Conservation (phyloP, 2,888 invertebrate genomes). For the Nemurella pictetii region DNA sequence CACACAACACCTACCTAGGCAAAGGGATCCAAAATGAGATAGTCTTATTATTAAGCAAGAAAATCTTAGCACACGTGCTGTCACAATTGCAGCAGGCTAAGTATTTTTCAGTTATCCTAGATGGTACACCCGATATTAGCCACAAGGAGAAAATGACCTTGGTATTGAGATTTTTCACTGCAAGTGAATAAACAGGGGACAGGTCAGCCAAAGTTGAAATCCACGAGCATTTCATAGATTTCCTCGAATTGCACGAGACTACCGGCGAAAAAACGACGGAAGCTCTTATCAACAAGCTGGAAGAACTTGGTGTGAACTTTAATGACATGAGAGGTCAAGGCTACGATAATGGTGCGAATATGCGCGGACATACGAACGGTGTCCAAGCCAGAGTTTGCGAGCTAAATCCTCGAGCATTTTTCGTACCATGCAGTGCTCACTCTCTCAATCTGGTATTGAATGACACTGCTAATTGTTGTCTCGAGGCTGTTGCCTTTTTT, state of each 20-base stretch:
- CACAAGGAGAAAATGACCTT: too few relatives aligned
- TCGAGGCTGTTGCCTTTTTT: background rate
- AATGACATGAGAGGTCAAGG: constrained; percentile 7
- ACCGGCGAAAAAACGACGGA: constrained; percentile 1
- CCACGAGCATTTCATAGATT: background rate
- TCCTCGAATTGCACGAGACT: background rate
- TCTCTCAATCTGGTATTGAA: constrained; percentile 9
- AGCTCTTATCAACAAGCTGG: constrained; percentile 2
- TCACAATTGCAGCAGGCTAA: background rate
- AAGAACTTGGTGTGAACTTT: background rate
- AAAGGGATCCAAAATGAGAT: too few relatives aligned
- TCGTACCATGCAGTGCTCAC: constrained; percentile 2
- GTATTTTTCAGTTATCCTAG: too few relatives aligned
- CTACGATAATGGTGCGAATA: background rate
- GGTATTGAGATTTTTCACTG: too few relatives aligned
- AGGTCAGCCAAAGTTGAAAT: background rate
- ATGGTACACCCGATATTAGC: too few relatives aligned
- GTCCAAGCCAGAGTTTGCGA: constrained; percentile 9
- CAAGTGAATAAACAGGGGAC: background rate
- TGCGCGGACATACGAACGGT: constrained; percentile 1
- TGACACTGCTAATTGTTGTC: constrained; percentile 9
- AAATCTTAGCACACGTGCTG: background rate
- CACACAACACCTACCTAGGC: too few relatives aligned
- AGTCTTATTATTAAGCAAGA: too few relatives aligned
- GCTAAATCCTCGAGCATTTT: background rate